Conservation (phyloP, 2,113 vertebrate species). For the Pithys albifrons region DNA sequence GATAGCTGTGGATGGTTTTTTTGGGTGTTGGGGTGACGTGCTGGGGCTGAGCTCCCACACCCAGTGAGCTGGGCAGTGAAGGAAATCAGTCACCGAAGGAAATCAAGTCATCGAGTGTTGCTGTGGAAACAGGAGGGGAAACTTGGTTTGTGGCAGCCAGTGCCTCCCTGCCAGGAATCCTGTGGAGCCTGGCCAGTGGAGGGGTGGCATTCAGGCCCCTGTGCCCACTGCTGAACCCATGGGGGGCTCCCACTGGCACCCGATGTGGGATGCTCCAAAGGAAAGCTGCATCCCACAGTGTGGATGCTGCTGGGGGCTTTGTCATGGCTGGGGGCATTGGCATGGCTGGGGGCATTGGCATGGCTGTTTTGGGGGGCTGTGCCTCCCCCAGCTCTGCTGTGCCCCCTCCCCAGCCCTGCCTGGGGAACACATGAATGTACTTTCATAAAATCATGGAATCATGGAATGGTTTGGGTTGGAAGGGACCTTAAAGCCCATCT, state of each 20-base stretch:
- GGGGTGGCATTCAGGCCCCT: background rate
- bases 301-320: background rate
- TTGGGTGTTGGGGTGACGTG: background rate
- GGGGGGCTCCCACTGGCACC: accelerated
- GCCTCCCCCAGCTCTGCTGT: background rate
- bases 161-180: slow-evolving; percentile 23
- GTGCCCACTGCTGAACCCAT: accelerated
- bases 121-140: slow-evolving; percentile 79
- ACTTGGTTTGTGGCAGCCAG: slow-evolving; percentile 39
- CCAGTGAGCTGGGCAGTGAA: slow-evolving; percentile 65
- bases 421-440: accelerated
- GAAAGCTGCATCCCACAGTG: background rate
- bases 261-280: accelerated
- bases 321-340: background rate
- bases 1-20: background rate
- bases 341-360: too few relatives aligned
- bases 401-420: background rate
- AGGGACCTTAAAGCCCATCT: background rate
- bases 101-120: slow-evolving; percentile 77
- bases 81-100: slow-evolving; percentile 78
- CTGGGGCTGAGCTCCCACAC: slow-evolving; percentile 30
- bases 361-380: background rate
- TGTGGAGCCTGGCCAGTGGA: background rate
- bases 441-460: background rate
- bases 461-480: background rate